These are phyloP conservation scores for Edolisoma coerulescens DNA, from an alignment of 2,113 vertebrate genomes.

Conservation along the genomic window DNA sequence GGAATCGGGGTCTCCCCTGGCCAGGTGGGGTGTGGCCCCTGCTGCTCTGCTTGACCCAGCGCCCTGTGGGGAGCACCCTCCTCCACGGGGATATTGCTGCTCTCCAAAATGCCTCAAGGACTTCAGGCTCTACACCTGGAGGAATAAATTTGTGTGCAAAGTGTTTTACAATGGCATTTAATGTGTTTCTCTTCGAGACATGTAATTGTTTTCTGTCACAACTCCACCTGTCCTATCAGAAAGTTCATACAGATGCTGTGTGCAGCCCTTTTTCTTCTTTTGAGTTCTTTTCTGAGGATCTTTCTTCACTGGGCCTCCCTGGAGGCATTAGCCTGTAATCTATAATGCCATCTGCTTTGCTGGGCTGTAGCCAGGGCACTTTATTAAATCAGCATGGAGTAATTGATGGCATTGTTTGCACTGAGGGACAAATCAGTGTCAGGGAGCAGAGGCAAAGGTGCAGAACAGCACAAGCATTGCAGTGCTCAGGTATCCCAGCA, in stretches of 20 bases:
- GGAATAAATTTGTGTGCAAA: background rate
- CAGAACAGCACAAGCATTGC: background rate
- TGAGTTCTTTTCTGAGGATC: background rate
- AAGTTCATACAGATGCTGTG: background rate
- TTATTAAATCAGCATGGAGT: slow-evolving; percentile 57
- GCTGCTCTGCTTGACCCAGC: background rate
- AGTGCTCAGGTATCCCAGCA: background rate
- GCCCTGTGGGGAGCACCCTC: background rate
- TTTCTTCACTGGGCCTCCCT: background rate
- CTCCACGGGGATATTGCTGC: background rate
- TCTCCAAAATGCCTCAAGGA: background rate
- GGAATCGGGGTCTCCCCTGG: rapidly evolving
- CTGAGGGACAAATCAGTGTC: background rate
- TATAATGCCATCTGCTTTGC: slow-evolving; percentile 57
- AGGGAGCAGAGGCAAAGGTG: background rate
- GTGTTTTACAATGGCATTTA: background rate
- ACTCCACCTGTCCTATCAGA: background rate
- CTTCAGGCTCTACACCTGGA: background rate
- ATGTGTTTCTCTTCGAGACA: background rate
- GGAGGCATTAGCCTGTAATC: slow-evolving; percentile 41
- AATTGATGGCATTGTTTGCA: background rate
- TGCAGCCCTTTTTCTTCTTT: background rate
- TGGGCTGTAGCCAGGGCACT: slow-evolving; percentile 38
- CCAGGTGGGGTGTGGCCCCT: rapidly evolving
- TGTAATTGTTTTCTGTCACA: background rate